Evolutionary conservation across 2,888 invertebrate species (phyloP).

Genomic region (Dynastes maya): DNA sequence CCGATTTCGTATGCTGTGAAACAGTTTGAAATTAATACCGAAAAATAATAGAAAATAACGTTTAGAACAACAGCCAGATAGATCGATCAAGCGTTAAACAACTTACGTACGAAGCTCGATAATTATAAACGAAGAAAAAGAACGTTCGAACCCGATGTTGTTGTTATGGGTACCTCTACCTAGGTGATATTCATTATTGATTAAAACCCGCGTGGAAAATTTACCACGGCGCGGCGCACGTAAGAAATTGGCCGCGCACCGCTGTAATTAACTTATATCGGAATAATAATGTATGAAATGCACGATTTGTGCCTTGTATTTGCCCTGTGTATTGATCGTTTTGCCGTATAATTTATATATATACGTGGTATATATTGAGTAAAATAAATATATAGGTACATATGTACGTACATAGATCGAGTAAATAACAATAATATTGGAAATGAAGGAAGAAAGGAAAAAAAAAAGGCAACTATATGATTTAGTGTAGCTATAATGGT

Average conservation of each 20-base stretch:
- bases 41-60: constrained; percentile 24
- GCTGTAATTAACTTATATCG: constrained; percentile 17
- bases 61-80: constrained; percentile 13
- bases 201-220: constrained; percentile 25
- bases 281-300: constrained; percentile 15
- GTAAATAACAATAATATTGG: not conserved
- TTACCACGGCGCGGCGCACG: constrained; percentile 17
- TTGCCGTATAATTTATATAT: not conserved
- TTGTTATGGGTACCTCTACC: constrained; percentile 6
- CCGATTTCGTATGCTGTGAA: constrained; percentile 11
- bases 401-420: not conserved
- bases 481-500: not conserved
- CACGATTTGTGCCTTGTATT: not conserved
- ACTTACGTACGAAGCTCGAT: constrained; percentile 21
- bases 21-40: constrained; percentile 36
- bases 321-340: constrained; percentile 1
- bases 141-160: not conserved
- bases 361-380: not conserved
- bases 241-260: constrained; percentile 16
- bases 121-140: constrained; percentile 34
- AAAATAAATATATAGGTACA: not conserved
- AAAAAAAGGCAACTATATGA: not conserved
- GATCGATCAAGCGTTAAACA: constrained; percentile 37
- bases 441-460: not conserved
- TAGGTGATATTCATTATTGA: constrained; percentile 36